Evolutionary conservation across 2,888 invertebrate genomes (phyloP).

Genomic region (Macaria notata): DNA sequence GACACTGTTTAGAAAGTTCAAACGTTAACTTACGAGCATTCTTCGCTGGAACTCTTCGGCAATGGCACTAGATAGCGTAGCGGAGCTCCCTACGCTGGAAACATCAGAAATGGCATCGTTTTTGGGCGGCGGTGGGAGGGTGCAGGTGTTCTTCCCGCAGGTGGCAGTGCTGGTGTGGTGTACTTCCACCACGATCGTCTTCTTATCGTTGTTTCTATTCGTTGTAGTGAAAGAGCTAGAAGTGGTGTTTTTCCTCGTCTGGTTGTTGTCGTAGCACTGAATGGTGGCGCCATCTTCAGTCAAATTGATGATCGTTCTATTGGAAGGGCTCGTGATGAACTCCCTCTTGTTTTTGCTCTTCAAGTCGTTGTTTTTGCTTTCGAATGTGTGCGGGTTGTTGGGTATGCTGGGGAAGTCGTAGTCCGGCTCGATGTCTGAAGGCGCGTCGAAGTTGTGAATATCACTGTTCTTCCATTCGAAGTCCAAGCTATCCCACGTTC

Average conservation of each 20-base stretch:
- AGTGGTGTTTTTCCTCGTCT: constrained; percentile 56
- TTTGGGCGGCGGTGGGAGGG: constrained; percentile 55
- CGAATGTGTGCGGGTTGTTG: constrained; percentile 72
- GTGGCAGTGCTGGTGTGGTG: constrained; percentile 74
- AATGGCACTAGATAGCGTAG: constrained; percentile 75
- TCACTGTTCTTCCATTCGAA: constrained; percentile 79
- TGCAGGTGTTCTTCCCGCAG: constrained; percentile 60
- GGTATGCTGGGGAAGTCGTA: constrained; percentile 76
- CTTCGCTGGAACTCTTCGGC: constrained; percentile 75
- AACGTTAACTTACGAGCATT: constrained; percentile 54
- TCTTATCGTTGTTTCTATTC: constrained; percentile 72
- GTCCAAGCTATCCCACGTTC: constrained; percentile 84
- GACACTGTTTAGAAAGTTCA: background rate
- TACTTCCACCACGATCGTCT: constrained; percentile 90
- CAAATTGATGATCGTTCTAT: constrained; percentile 88
- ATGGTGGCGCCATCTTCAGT: constrained; percentile 88
- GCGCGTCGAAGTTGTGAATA: constrained; percentile 75
- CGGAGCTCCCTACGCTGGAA: constrained; percentile 64
- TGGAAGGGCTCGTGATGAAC: constrained; percentile 73
- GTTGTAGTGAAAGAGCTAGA: constrained; percentile 50
- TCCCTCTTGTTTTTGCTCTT: constrained; percentile 59
- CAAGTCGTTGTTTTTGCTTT: constrained; percentile 60
- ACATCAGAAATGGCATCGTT: constrained; percentile 55
- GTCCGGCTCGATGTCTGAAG: constrained; percentile 76
- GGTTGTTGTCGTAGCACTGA: constrained; percentile 80